Percentiles rank a stretch among this genome's conserved stretches.
phyloP scores from a whole-genome alignment of 2,888 invertebrate genomes.

The Agrochola lota region DNA sequence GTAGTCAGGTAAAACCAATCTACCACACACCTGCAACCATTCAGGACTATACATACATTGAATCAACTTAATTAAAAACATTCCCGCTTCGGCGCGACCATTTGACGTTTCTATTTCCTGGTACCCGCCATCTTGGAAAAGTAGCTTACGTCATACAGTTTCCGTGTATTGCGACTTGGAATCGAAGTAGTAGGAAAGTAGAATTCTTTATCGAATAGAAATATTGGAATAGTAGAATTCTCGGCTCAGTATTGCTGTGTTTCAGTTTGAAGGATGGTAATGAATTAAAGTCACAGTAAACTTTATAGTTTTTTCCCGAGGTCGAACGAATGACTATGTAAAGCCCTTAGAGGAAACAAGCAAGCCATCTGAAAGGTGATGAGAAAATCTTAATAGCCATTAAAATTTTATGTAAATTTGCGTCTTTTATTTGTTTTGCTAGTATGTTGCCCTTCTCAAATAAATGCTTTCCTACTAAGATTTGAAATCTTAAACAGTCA shows the following conservation, averaged over 20 bases:
- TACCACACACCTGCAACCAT: not conserved
- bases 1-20: not conserved
- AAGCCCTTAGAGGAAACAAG: not conserved
- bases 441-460: too few relatives aligned
- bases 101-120: slow-evolving; percentile 49
- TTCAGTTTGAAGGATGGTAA: too few relatives aligned
- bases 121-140: slow-evolving; percentile 46
- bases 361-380: not conserved
- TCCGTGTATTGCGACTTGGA: not conserved
- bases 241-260: too few relatives aligned
- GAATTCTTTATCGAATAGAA: not conserved
- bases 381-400: too few relatives aligned
- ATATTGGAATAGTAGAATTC: not conserved
- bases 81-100: not conserved
- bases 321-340: not conserved
- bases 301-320: not conserved
- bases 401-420: too few relatives aligned
- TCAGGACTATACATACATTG: not conserved
- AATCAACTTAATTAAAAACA: slow-evolving; percentile 41
- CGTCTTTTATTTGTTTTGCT: too few relatives aligned
- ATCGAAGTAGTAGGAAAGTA: not conserved
- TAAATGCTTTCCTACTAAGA: too few relatives aligned
- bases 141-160: slow-evolving; percentile 9
- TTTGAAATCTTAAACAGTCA: too few relatives aligned
- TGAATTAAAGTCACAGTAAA: not conserved